A percentile compares a stretch with the other conserved stretches of the same genome.
Conservation (phyloP, 2,113 vertebrate species). For the Gadus macrocephalus region DNA sequence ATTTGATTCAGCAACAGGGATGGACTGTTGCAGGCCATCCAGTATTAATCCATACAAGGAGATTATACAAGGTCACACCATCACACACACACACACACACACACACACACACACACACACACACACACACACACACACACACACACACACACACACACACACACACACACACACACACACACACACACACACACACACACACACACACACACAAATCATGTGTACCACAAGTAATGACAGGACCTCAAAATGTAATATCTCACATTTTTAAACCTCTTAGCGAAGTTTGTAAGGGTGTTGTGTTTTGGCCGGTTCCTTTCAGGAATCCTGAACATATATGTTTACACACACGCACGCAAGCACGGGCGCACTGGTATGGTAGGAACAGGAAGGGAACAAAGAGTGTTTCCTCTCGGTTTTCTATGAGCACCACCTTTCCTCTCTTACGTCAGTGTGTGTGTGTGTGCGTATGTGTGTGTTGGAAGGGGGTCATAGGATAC, state of each 20-base stretch:
- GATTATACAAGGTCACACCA: conserved; percentile 18
- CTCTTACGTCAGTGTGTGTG: conserved; percentile 23
- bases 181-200: conserved; percentile 1
- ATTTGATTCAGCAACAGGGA: conserved; percentile 17
- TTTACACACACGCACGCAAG: conserved; percentile 38
- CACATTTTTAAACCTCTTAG: too few species aligned
- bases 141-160: conserved; percentile 3
- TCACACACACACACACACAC: conserved; percentile 5
- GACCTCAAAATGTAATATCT: too few species aligned
- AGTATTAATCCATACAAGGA: conserved; percentile 9
- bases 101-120: neutral
- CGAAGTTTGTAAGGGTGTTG: neutral
- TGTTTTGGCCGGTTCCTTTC: conserved; percentile 48
- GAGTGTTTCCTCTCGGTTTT: conserved; percentile 62
- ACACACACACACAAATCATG: neutral
- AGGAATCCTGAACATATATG: conserved; percentile 52
- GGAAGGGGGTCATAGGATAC: too few species aligned
- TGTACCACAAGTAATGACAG: conserved; percentile 1
- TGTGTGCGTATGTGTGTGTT: conserved; percentile 18
- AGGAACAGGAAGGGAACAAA: conserved; percentile 58
- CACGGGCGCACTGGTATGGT: neutral
- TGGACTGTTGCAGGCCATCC: conserved; percentile 7
- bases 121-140: conserved; percentile 5
- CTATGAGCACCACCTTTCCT: conserved; percentile 58
- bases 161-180: conserved; percentile 1